Percentiles rank a stretch among this genome's conserved stretches.
Evolutionary conservation across 2,888 invertebrate genomes (phyloP).

Genomic region (Anthrax anthrax): DNA sequence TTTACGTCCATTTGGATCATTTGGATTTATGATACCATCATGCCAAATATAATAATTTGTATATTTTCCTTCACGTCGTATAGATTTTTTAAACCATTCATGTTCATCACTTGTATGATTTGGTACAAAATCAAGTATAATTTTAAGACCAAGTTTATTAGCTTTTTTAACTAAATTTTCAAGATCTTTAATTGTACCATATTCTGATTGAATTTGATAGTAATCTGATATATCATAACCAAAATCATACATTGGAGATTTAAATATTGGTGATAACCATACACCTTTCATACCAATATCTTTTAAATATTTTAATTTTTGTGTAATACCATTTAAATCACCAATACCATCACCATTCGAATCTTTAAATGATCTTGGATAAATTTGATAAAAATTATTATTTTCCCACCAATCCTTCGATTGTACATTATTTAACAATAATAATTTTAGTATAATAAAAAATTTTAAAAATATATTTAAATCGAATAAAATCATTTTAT

Average conservation of each 20-base stretch:
- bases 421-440: no score
- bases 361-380: conserved; percentile 74
- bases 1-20: conserved; percentile 24
- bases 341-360: conserved; percentile 74
- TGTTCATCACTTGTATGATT: conserved; percentile 59
- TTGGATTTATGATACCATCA: conserved; percentile 29
- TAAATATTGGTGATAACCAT: conserved; percentile 54
- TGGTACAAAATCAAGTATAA: conserved; percentile 37
- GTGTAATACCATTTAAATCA: conserved; percentile 53
- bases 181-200: conserved; percentile 57
- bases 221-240: conserved; percentile 67
- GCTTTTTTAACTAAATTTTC: conserved; percentile 43
- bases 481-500: no score
- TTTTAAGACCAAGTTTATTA: conserved; percentile 34
- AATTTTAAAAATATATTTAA: no score
- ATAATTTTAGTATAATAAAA: no score
- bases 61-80: conserved; percentile 43
- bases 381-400: conserved; percentile 70
- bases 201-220: conserved; percentile 48
- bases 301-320: conserved; percentile 45
- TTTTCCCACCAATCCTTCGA: conserved; percentile 68
- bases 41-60: conserved; percentile 67
- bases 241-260: conserved; percentile 54
- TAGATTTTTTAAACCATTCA: conserved; percentile 66
- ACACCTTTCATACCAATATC: conserved; percentile 52